Evolutionary conservation across 2,797 vertebrate species (phyloP), one percentile per base, ranked within the genome.

Genomic region (Sebastes flavidus): DNA sequence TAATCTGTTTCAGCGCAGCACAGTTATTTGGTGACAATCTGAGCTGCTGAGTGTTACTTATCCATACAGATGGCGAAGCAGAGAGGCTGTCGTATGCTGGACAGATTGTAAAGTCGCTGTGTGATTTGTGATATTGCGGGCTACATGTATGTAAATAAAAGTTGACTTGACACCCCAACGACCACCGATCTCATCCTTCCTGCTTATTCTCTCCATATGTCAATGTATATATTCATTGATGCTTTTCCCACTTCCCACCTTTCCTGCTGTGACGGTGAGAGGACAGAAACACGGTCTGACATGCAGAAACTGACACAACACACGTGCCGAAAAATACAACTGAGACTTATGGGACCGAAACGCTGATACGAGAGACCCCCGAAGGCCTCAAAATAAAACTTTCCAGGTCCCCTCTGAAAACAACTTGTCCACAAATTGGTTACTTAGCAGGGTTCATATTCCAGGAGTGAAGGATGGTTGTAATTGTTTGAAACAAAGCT

Each of bases 401-500:
- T 46, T 29, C 54, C 16, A 1, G 4, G 27, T 42, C 8, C 0
- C 10, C 60, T 52, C 14, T 2, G 24, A 49, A 77, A 69, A 72
- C 5, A 22, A 65, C 30, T 24, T n/a, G 29, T n/a, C 29, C n/a
- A 76, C 58, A 80, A 85, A 85, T 65, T 67, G 63, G 58, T 56
- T 69, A 69, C 77, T 88, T 54, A 65, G 32, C 18, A 18, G 54
- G 4, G 5, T 32, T 79, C 11, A 65, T 14, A 25, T 72, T n/a
- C 24, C 24, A 29, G 12, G 61, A 77, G 22, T 69, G 70, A 46
- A 85, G 24, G 54, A 36, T 46, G 59, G 55, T 24, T 77, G 49
- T 85, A 83, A 90, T 79, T 85, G 71, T 32, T 68, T 77, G 5
- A 74, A 87, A 85, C 61, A 72, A 77, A 82, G 66, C 63, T 49